Percentiles rank a stretch among this genome's conserved stretches.
Conservation (phyloP, 2,797 vertebrate genomes). For the Danionella dracula region DNA sequence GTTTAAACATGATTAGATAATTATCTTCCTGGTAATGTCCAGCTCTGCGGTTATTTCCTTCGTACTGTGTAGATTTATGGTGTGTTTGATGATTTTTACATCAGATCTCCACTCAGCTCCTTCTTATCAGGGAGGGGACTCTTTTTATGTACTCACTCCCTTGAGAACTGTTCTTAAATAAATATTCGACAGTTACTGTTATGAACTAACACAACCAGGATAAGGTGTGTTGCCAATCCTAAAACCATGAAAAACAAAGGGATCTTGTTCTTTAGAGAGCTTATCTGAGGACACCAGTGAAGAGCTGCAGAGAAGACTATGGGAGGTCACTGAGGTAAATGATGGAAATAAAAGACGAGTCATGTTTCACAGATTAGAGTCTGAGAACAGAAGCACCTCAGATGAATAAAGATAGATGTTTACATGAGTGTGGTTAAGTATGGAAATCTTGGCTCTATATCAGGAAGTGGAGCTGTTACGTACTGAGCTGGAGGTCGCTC, state of each 20-base stretch:
- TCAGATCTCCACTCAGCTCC: neutral
- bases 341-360: neutral
- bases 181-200: conserved; percentile 21
- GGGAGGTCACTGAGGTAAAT: conserved; percentile 75
- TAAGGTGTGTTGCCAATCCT: conserved; percentile 11
- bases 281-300: conserved; percentile 69
- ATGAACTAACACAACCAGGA: conserved; percentile 10
- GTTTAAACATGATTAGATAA: neutral
- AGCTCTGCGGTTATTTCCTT: neutral
- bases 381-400: neutral
- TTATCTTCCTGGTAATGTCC: conserved; percentile 5
- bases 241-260: neutral
- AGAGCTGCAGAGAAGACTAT: conserved; percentile 72
- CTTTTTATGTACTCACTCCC: conserved; percentile 3
- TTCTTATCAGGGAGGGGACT: conserved; percentile 17
- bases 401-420: neutral
- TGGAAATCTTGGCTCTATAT: conserved; percentile 34
- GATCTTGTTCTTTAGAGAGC: conserved; percentile 52
- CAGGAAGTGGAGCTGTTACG: conserved; percentile 78
- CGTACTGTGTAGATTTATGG: conserved; percentile 39
- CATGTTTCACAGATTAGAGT: neutral
- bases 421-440: neutral
- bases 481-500: conserved; percentile 83
- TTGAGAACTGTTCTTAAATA: conserved; percentile 12
- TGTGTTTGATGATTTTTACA: conserved; percentile 26